Percentiles rank a stretch among this genome's conserved stretches.
phyloP scores from a whole-genome alignment of 2,888 invertebrate genomes.

The Anagyrus pseudococci region DNA sequence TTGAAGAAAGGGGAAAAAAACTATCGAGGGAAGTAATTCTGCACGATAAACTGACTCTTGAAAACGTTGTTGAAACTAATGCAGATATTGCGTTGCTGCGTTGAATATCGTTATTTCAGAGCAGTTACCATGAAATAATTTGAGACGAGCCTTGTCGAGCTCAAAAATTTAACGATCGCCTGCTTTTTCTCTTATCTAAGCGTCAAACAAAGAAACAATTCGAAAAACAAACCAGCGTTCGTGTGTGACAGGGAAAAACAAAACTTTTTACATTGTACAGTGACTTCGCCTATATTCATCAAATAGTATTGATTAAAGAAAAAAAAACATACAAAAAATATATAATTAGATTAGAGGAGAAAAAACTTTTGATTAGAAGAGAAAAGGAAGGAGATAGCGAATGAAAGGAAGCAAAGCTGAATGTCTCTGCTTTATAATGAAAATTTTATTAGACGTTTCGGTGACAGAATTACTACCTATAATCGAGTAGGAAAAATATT shows the following conservation, averaged over 20 bases:
- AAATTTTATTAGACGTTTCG: conserved; percentile 22
- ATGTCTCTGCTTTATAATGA: conserved; percentile 31
- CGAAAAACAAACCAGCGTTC: conserved; percentile 28
- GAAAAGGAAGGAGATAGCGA: conserved; percentile 23
- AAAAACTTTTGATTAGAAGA: conserved; percentile 21
- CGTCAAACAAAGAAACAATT: conserved; percentile 42
- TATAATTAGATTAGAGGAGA: conserved; percentile 18
- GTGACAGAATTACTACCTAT: conserved; percentile 26
- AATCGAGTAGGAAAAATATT: conserved; percentile 32
- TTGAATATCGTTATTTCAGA: conserved; percentile 51
- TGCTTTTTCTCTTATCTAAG: conserved; percentile 42
- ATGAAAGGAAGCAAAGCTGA: conserved; percentile 22
- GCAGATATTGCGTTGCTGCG: conserved; percentile 52
- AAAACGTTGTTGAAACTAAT: conserved; percentile 42
- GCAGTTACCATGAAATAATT: conserved; percentile 47
- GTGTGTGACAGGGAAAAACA: conserved; percentile 36
- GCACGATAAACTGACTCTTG: too few species aligned
- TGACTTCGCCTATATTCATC: conserved; percentile 58
- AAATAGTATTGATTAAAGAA: conserved; percentile 46
- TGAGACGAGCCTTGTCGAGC: too few species aligned
- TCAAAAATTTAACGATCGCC: conserved; percentile 42
- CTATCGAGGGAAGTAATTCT: background rate
- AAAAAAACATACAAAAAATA: conserved; percentile 29
- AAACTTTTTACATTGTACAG: conserved; percentile 61
- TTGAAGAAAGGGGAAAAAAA: background rate